Evolutionary conservation across 2,888 invertebrate genomes (phyloP).

Genomic region (Drosophila sordidula): DNA sequence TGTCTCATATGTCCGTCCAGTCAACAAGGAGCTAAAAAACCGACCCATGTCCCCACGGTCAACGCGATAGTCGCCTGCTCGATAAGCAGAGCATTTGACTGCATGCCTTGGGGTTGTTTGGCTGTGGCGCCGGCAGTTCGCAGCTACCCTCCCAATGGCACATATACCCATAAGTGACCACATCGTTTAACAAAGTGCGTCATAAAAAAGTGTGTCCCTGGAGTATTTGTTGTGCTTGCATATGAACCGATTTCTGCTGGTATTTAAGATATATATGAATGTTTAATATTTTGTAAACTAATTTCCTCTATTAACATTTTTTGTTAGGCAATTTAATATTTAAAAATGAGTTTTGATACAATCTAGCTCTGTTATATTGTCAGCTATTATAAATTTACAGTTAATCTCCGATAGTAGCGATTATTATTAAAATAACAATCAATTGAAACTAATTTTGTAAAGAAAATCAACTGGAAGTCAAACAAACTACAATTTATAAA

Average conservation of each 20-base stretch:
- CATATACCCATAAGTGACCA: constrained; percentile 27
- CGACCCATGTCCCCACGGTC: constrained; percentile 25
- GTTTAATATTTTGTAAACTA: not conserved
- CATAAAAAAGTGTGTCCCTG: constrained; percentile 58
- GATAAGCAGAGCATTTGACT: constrained; percentile 39
- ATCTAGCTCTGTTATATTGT: not conserved
- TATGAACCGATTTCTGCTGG: constrained; percentile 1
- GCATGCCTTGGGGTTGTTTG: constrained; percentile 37
- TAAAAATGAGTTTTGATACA: not conserved
- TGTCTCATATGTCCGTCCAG: constrained; percentile 34
- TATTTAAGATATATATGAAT: not conserved
- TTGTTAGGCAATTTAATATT: not conserved
- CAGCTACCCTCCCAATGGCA: constrained; percentile 11
- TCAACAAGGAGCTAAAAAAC: constrained; percentile 43
- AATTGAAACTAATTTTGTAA: no score
- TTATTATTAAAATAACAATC: no score
- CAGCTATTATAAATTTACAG: not conserved
- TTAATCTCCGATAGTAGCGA: not conserved
- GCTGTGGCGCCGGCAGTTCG: constrained; percentile 16
- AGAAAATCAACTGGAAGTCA: no score
- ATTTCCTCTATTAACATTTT: not conserved
- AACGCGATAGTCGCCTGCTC: constrained; percentile 8
- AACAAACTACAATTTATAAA: no score
- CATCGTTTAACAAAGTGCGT: constrained; percentile 68
- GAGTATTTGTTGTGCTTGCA: constrained; percentile 19